phyloP scores from a whole-genome alignment of 1,140 invertebrate genomes.

The Prorops nasuta region DNA sequence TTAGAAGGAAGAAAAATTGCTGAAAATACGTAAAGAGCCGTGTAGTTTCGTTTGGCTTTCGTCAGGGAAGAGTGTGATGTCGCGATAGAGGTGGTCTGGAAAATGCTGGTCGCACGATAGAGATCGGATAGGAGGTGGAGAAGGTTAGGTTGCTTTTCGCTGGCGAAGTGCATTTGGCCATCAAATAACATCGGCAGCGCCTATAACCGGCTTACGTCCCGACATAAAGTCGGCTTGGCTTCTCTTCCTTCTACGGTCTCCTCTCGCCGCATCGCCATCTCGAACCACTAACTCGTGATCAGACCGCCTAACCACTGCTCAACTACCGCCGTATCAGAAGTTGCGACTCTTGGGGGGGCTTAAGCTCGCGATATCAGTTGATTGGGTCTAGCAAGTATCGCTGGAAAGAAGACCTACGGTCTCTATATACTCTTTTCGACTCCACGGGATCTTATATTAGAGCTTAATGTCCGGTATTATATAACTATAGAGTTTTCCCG shows the following conservation, averaged over 20 bases:
- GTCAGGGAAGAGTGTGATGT: too few species aligned
- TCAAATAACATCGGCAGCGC: constrained; percentile 58
- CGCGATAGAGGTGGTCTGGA: constrained; percentile 23
- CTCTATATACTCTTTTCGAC: too few species aligned
- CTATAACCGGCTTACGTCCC: constrained; percentile 56
- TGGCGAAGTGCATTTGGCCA: constrained; percentile 56
- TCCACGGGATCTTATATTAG: too few species aligned
- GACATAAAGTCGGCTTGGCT: constrained; percentile 54
- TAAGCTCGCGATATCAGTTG: constrained; percentile 55
- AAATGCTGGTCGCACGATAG: constrained; percentile 34
- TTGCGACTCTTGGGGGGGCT: constrained; percentile 51
- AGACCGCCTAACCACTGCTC: constrained; percentile 44
- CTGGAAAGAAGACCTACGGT: constrained; percentile 4
- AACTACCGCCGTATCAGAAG: constrained; percentile 52
- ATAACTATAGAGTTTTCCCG: too few species aligned
- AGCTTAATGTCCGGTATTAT: too few species aligned
- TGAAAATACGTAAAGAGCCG: too few species aligned
- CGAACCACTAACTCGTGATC: constrained; percentile 57
- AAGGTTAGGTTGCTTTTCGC: constrained; percentile 25
- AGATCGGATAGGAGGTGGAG: constrained; percentile 27
- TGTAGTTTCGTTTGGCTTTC: too few species aligned
- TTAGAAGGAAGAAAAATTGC: too few species aligned
- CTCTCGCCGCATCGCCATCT: constrained; percentile 34
- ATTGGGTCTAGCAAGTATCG: constrained; percentile 45
- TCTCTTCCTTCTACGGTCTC: constrained; percentile 41